Evolutionary conservation across 2,113 vertebrate species (phyloP), one percentile per base, ranked within the genome.

Genomic region (Morone saxatilis): DNA sequence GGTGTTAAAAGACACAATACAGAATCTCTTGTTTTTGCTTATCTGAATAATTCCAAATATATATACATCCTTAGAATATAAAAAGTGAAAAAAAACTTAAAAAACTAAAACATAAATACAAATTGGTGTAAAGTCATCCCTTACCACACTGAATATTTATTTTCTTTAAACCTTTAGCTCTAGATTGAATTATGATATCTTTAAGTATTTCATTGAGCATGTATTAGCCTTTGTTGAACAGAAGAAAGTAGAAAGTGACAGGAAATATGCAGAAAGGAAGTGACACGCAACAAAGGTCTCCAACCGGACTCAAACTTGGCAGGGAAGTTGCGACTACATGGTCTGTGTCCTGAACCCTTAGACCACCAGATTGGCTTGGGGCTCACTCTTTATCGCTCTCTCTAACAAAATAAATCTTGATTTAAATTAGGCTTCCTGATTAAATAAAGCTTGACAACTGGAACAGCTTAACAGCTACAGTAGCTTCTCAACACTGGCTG

Each of bases 401-500:
- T 43, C n/a, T 59, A 13, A 4, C 1, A 56, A 62, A 41, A 68
- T 12, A 69, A 69, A 61, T 45, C 56, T 70, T 54, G 25, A 84
- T 75, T 79, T 56, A 50, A 84, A 57, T 62, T 11, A 84, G 20
- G 79, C 40, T 68, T 73, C 22, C 62, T 73, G 25, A 71, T 71
- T 65, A 66, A 80, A 85, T 57, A 71, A 65, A 85, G 60, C 71
- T 70, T 70, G 71, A 62, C 48, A 80, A 70, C 56, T 80, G 50
- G 50, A 81, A 81, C 67, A 81, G 40, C 84, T 67, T 51, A 71
- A 38, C 48, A 85, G 54, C 63, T 56, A 73, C 40, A 79, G 51
- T 41, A 56, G 20, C 47, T 31, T 77, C 67, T 86, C 61, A 67
- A 40, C 53, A 41, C 47, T 54, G 25, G 50, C 31, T 31, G 31